A percentile compares a stretch with the other conserved stretches of the same genome.
phyloP scores from a whole-genome alignment of 2,113 vertebrate species.

The Alethe castanea region DNA sequence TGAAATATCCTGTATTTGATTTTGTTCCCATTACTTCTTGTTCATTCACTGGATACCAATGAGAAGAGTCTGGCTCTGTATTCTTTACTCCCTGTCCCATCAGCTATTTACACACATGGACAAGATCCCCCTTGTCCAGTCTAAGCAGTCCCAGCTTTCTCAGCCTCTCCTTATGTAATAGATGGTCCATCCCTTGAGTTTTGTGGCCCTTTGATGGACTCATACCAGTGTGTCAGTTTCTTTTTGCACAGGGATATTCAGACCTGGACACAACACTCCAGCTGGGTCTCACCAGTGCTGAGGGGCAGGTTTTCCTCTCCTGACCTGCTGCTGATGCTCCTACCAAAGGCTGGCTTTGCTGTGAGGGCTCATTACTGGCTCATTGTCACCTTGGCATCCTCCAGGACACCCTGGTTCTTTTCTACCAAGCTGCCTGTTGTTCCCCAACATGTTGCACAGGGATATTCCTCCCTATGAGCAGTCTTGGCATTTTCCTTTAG shows the following conservation, averaged over 20 bases:
- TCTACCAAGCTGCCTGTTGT: not conserved
- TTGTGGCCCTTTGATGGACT: not conserved
- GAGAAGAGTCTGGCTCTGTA: not conserved
- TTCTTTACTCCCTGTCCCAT: not conserved
- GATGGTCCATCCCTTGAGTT: not conserved
- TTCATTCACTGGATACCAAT: not conserved
- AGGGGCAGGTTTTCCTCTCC: not conserved
- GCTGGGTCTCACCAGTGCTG: not conserved
- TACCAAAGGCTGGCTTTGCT: not conserved
- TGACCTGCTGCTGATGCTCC: not conserved
- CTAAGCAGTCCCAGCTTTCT: not conserved
- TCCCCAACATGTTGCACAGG: not conserved
- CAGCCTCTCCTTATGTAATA: not conserved
- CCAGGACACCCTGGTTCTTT: not conserved
- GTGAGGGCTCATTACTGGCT: not conserved
- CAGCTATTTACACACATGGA: not conserved
- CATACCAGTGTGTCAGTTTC: accelerated
- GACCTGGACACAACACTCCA: not conserved
- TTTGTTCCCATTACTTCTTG: not conserved
- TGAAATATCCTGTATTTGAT: not conserved
- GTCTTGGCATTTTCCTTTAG: not conserved
- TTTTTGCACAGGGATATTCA: not conserved
- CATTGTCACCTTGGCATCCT: not conserved
- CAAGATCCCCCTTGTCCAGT: not conserved
- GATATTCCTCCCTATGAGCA: not conserved